These are phyloP conservation scores for Poeciliopsis occidentalis DNA, from an alignment of 2,113 vertebrate genomes.

Conservation along the genomic window DNA sequence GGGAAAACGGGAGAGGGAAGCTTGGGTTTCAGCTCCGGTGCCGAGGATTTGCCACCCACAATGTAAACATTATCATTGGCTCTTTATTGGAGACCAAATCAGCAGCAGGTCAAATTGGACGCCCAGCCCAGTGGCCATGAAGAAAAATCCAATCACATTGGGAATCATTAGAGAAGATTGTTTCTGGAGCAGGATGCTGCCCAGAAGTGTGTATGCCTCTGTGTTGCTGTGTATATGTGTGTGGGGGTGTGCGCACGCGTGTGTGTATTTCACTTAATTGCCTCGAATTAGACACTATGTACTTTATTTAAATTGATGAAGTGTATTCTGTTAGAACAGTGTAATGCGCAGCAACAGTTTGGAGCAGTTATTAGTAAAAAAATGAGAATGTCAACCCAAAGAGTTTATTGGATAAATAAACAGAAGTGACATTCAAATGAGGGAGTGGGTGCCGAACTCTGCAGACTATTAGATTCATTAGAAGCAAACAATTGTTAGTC, in stretches of 20 bases:
- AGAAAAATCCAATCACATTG: constrained; percentile 62
- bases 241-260: background rate
- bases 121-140: constrained; percentile 54
- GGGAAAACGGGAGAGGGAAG: background rate
- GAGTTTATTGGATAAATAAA: constrained; percentile 53
- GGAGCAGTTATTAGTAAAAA: constrained; percentile 15
- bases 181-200: constrained; percentile 32
- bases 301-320: constrained; percentile 10
- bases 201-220: constrained; percentile 6
- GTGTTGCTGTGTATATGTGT: background rate
- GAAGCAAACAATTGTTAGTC: constrained; percentile 45
- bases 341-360: constrained; percentile 28
- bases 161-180: constrained; percentile 57
- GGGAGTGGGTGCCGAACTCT: constrained; percentile 19
- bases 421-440: constrained; percentile 52
- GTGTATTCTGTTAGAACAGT: constrained; percentile 10
- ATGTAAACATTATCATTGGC: constrained; percentile 15
- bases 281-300: constrained; percentile 11
- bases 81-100: constrained; percentile 51
- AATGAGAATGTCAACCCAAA: constrained; percentile 44
- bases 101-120: constrained; percentile 36
- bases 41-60: constrained; percentile 8
- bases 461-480: constrained; percentile 43
- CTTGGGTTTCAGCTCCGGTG: constrained; percentile 10
- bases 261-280: constrained; percentile 11